Base-by-base conservation (phyloP, 1,140 invertebrate species). In the Akabosia matsudoensis region DNA sequence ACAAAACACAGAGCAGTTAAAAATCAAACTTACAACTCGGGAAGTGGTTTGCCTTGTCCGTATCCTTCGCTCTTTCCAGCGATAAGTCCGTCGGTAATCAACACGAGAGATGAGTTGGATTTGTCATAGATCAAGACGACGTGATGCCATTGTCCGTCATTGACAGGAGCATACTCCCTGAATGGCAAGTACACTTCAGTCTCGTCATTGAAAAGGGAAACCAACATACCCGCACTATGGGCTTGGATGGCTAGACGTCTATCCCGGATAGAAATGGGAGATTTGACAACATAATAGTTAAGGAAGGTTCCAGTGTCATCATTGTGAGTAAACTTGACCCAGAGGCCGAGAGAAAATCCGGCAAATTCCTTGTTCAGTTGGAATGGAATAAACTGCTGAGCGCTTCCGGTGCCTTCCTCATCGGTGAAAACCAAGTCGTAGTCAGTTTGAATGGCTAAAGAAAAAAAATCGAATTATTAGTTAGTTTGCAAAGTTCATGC, bases 141-240 rank as follows among this genome's bases (percentile, higher is more conserved):
- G 83, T 98, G 95, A 88, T 98, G 96, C 96, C 96, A 98, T 83
- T 96, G 93, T 13, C 95, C 95, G 83, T 97, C 96, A 82, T 97
- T 97, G 26, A 98, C 91, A 0, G 94, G 95, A 1, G 96, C 94
- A 80, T 93, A 96, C 83, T 96, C 93, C 72, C 91, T 89, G 85
- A 95, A 97, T 82, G 92, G 93, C 24, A 95, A 85, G 85, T 94
- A 96, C n/a, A 95, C 92, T 83, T 95, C 93, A 85, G 94, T 92
- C 0, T 93, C 84, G 81, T 95, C 93, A 33, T 91, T 89, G 87
- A 97, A 96, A 1, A 98, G 85, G 0, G 93, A 94, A 16, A 97
- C 89, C 84, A 94, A 92, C 0, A 97, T 91, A 7, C 94, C 94
- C 80, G 92, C 93, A 31, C 93, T 93, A 81, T 96, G 93, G 0